Evolutionary conservation across 2,888 invertebrate genomes (phyloP), one percentile per base, ranked within the genome.

Genomic region (Alsophila aescularia): DNA sequence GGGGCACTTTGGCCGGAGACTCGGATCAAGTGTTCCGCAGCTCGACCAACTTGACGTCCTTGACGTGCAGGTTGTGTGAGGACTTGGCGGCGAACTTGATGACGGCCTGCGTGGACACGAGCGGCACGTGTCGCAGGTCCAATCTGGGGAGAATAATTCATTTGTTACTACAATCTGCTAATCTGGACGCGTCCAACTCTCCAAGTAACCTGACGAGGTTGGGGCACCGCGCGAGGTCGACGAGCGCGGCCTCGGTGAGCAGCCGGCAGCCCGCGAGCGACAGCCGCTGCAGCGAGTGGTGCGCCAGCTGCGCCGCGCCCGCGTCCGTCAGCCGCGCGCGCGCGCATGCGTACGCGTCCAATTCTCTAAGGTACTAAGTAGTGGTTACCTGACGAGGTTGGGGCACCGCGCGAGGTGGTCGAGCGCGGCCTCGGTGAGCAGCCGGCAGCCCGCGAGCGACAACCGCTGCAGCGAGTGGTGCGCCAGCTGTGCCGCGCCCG

Each of bases 301-400:
- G 95, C 45, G 96, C 95, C 37, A 98, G 92, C 83, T 97, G 97
- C 18, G 97, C 97, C 42, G 98, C 96, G 40, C 98, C 98, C 9
- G 97, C 96, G 83, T 98, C 98, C 0, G 97, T 97, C 34, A 98
- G 93, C 16, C 97, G 93, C 52, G 96, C 95, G 84, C 98, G 98
- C 51, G 96, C 62, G 97, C n/a, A n/a, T n/a, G n/a, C n/a, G n/a
- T n/a, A 94, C 66, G 98, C 92, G 87, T 97, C 96, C 67, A 98
- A 86, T 64, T 94, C 94, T n/a, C n/a, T n/a, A n/a, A n/a, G n/a
- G n/a, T n/a, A n/a, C n/a, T n/a, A n/a, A n/a, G n/a, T n/a, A n/a
- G n/a, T n/a, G n/a, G n/a, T n/a, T 64, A 91, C 92, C 92, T 79
- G 73, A 90, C 92, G 58, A 96, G 91, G 72, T 94, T 94, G 75